A percentile compares a stretch with the other conserved stretches of the same genome.
These are phyloP conservation scores for Pyrrhia umbra DNA, from an alignment of 2,888 invertebrate genomes.

Conservation along the genomic window DNA sequence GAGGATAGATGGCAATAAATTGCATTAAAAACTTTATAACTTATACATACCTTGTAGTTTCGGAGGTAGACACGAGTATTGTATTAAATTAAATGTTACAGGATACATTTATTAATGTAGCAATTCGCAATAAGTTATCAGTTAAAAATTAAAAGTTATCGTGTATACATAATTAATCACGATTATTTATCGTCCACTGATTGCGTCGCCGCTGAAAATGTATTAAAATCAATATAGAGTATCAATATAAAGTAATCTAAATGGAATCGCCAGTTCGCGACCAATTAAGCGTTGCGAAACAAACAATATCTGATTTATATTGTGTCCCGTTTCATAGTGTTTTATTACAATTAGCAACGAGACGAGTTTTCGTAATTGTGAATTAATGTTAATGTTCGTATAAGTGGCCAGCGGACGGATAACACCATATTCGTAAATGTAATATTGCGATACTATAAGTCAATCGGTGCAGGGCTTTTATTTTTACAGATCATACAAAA, in stretches of 20 bases:
- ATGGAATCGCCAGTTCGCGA: conserved; percentile 63
- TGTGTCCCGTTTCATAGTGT: conserved; percentile 67
- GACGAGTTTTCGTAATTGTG: conserved; percentile 66
- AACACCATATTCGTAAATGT: conserved; percentile 40
- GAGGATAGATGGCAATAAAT: neutral
- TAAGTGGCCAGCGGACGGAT: conserved; percentile 47
- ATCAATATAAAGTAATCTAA: conserved; percentile 70
- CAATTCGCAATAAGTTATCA: conserved; percentile 35
- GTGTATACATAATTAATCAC: conserved; percentile 46
- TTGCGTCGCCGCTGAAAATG: conserved; percentile 63
- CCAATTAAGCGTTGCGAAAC: conserved; percentile 74
- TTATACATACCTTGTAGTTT: neutral
- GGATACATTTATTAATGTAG: conserved; percentile 39
- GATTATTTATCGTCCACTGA: conserved; percentile 56
- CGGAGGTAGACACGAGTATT: no score
- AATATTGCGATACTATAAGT: neutral
- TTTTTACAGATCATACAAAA: neutral
- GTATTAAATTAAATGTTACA: conserved; percentile 29
- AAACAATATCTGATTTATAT: conserved; percentile 76
- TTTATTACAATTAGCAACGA: conserved; percentile 69
- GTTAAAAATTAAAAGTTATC: conserved; percentile 51
- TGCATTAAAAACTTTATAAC: no score
- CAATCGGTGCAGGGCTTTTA: neutral
- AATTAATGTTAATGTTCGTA: conserved; percentile 58
- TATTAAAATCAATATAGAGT: conserved; percentile 64